A percentile compares a stretch with the other conserved stretches of the same genome.
Evolutionary conservation across 2,797 vertebrate genomes (phyloP).

Genomic region (Amphiprion clarkii): DNA sequence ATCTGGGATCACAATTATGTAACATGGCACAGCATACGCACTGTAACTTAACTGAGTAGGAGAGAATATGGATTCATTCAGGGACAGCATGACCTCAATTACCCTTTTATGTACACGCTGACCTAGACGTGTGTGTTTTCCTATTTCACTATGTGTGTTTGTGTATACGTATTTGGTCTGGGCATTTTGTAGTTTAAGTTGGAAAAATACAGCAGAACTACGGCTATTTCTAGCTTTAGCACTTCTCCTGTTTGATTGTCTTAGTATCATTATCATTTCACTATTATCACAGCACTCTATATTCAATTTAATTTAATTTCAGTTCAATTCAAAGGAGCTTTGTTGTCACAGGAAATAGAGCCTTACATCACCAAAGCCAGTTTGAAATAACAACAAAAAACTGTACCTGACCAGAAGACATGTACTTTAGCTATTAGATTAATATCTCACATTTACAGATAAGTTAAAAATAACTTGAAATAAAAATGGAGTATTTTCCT

Average conservation of each 20-base stretch:
- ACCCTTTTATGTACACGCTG: slow-evolving; percentile 30
- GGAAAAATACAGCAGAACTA: not conserved
- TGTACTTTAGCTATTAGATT: no score
- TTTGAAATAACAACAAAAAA: no score
- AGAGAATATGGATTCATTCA: slow-evolving; percentile 34
- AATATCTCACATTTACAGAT: no score
- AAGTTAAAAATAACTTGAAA: no score
- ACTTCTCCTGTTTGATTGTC: not conserved
- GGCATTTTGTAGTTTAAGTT: not conserved
- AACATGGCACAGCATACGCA: slow-evolving; percentile 26
- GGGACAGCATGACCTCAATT: slow-evolving; percentile 45
- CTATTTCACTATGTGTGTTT: slow-evolving; percentile 5
- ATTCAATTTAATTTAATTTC: no score
- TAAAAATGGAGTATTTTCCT: no score
- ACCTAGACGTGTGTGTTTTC: not conserved
- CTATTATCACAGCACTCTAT: not conserved
- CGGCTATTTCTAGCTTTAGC: not conserved
- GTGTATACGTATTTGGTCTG: slow-evolving; percentile 5
- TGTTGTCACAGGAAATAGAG: no score
- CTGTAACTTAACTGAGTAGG: slow-evolving; percentile 28
- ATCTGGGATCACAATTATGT: not conserved
- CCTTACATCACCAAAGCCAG: no score
- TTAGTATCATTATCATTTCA: not conserved
- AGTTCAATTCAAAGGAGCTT: no score
- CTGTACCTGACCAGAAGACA: no score